These are phyloP conservation scores for Siniperca undulata DNA, from an alignment of 2,797 vertebrate species.

Conservation along the genomic window DNA sequence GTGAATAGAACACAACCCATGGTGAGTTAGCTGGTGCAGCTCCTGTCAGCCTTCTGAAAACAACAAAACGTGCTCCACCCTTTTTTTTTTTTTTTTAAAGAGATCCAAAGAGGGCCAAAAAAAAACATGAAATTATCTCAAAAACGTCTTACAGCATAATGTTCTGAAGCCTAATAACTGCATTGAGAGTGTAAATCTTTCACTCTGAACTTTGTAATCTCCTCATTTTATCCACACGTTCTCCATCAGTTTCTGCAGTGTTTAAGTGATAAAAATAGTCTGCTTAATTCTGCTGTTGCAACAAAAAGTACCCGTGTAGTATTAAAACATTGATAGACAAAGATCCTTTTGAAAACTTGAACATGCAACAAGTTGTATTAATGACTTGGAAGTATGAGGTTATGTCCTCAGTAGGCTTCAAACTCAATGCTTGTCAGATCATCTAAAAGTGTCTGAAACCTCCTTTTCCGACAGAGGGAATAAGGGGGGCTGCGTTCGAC, in stretches of 20 bases:
- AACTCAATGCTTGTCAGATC: neutral
- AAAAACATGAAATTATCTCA: too few species aligned
- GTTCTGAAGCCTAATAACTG: neutral
- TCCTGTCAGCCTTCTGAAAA: neutral
- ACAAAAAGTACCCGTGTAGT: neutral
- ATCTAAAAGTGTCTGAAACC: neutral
- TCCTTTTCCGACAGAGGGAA: neutral
- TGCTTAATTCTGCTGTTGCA: neutral
- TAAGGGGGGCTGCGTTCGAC: neutral
- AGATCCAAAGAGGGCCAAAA: neutral
- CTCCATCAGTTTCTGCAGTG: too few species aligned
- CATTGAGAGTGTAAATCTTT: neutral
- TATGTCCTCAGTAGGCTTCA: neutral
- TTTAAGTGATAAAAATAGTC: neutral
- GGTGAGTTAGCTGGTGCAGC: neutral
- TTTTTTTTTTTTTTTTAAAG: too few species aligned
- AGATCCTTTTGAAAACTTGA: neutral
- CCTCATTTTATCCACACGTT: neutral
- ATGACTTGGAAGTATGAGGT: too few species aligned
- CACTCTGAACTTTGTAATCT: neutral
- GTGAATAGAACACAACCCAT: neutral
- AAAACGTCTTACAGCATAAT: neutral
- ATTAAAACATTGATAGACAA: neutral
- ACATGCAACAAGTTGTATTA: neutral
- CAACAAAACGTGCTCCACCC: too few species aligned